Base-by-base conservation (phyloP, 2,113 vertebrate species). In the Anhinga rufa region DNA sequence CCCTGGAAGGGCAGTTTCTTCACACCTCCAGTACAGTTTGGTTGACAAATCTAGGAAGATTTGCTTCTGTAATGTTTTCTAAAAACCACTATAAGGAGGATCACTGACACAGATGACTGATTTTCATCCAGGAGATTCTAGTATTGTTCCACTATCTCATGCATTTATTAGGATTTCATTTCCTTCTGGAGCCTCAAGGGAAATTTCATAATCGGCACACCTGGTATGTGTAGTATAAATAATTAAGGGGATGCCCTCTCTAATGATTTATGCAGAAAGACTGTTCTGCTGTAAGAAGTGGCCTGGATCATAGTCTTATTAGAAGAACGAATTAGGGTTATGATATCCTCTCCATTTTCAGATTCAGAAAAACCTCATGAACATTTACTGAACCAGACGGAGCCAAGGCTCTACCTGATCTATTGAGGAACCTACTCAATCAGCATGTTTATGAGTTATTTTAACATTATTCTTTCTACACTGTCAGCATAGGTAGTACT, bases 141-240 rank as follows among this genome's bases (percentile, higher is more conserved):
- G 86, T 61, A 81, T 68, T 90, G 76, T 90, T 95, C 72, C 65
- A 71, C 76, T 78, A 44, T 84, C 95, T 92, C 88, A 77, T 88
- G 79, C 85, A 81, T 94, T 94, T 96, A 88, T 82, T 95, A 94
- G 93, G 90, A 96, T 93, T 95, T 95, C 95, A 95, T 96, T 96
- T 97, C 69, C 91, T 93, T 95, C 86, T 92, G 77, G 32, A 89
- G 80, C 93, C 95, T 91, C 86, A 31, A 92, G 96, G 96, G 95
- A 90, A 94, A 95, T 92, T 95, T 88, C 86, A 75, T 84, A 86
- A 97, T 81, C 91, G 92, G 86, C 88, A 96, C 96, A 96, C 96
- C 96, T 96, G 93, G 96, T 91, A 88, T 42, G 80, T 52, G 40
- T 64, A 46, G 44, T 90, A 84, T 93, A 94, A 97, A 96, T 94